Evolutionary conservation across 2,797 vertebrate genomes (phyloP), one percentile per base, ranked within the genome.

Genomic region (Peromyscus eremicus): DNA sequence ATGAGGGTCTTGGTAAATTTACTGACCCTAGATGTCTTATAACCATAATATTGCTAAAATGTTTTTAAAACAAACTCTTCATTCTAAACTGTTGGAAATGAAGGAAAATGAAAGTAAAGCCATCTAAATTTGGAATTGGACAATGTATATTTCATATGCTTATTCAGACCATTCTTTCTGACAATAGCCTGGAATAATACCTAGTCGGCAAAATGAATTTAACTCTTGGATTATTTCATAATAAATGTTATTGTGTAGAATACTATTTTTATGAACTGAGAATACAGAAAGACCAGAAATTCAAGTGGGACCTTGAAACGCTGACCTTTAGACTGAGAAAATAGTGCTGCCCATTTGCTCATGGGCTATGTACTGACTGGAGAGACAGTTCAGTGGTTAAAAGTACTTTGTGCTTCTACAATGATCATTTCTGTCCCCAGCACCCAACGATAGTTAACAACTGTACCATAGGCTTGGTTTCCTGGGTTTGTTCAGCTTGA

Each of bases 51-150:
- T 85, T 94, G 84, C 89, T 96, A 95, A 83, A 86, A 89, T 73
- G 86, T 94, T 97, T 70, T 92, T 89, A 97, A 95, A 64, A 91
- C 40, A 23, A 98, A 98, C 94, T 95, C 90, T 34, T 75, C 66
- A 64, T 96, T 97, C 77, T 96, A 46, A 96, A 89, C 94, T 85
- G 81, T 10, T 66, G 43, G 71, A 71, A 75, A 94, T 57, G 81
- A 90, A 77, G 68, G 95, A 27, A 60, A 84, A 23, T n/a, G 9
- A 94, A 68, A 96, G 46, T 46, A 57, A 12, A 23, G 34, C 90
- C 25, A 27, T 82, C 85, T 96, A 88, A 84, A 84, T 97, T 93
- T 96, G 86, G 60, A 97, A 52, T 27, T 79, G 71, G 46, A 25
- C 68, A 83, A 12, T 89, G 82, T 89, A 91, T 97, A 96, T 97